phyloP scores from a whole-genome alignment of 2,888 invertebrate genomes.

The Torymus tubicola region DNA sequence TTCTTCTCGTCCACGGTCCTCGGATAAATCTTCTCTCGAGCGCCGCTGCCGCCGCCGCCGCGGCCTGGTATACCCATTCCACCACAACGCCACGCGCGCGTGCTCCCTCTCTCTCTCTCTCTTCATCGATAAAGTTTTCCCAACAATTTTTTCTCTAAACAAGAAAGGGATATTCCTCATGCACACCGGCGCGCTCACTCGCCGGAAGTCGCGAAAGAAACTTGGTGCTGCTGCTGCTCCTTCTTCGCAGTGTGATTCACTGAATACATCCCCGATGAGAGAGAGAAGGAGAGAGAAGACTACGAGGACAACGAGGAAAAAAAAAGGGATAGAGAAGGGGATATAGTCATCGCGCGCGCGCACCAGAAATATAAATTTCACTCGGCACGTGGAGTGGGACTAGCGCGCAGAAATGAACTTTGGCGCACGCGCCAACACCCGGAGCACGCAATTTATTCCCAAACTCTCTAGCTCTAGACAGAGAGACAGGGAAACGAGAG shows the following conservation, averaged over 20 bases:
- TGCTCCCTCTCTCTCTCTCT: too few relatives aligned
- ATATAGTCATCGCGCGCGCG: slow-evolving; percentile 7
- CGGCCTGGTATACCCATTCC: too few relatives aligned
- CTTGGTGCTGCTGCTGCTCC: too few relatives aligned
- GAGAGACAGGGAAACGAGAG: neutral
- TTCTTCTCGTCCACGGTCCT: neutral
- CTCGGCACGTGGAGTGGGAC: slow-evolving; percentile 7
- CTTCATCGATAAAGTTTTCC: slow-evolving; percentile 37
- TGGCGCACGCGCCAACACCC: slow-evolving; percentile 3
- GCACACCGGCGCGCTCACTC: slow-evolving; percentile 7
- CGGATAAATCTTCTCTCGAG: slow-evolving; percentile 37
- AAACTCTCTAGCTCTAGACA: slow-evolving; percentile 3
- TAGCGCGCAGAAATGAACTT: slow-evolving; percentile 47
- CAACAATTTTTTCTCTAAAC: slow-evolving; percentile 39
- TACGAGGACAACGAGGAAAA: neutral
- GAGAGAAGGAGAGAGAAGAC: neutral
- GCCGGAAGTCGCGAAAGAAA: slow-evolving; percentile 34
- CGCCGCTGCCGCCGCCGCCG: too few relatives aligned
- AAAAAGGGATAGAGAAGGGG: neutral
- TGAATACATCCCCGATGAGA: slow-evolving; percentile 19
- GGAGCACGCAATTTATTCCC: slow-evolving; percentile 40
- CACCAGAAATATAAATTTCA: slow-evolving; percentile 48
- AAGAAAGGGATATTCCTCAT: slow-evolving; percentile 42
- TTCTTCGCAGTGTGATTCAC: slow-evolving; percentile 29
- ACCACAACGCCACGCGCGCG: too few relatives aligned